Conservation (phyloP, 2,797 vertebrate species). For the Serranus cabrilla region DNA sequence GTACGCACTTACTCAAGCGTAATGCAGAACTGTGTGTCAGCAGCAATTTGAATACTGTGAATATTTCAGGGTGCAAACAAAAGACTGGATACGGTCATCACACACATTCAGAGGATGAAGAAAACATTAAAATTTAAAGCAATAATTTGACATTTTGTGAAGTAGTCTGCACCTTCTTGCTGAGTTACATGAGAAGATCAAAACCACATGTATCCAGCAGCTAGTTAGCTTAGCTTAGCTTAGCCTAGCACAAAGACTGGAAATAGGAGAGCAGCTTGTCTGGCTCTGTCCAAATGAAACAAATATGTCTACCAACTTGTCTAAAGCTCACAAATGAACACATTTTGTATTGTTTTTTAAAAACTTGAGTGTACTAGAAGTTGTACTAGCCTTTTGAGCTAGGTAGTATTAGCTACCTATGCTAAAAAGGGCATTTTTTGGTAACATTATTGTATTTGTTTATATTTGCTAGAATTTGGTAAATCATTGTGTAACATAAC, state of each 20-base stretch:
- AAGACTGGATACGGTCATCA: background rate
- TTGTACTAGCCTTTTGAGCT: no score
- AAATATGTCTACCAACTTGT: background rate
- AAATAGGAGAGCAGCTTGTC: background rate
- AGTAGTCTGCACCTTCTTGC: no score
- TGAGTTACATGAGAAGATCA: background rate
- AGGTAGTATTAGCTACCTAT: no score
- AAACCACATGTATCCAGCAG: background rate
- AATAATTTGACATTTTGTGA: background rate
- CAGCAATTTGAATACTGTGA: slow-evolving; percentile 16
- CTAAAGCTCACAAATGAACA: no score
- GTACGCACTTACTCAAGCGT: slow-evolving; percentile 7
- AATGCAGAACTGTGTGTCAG: background rate
- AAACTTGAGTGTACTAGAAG: no score
- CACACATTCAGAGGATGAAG: background rate
- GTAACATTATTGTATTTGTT: no score
- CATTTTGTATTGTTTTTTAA: no score
- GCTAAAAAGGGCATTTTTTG: no score
- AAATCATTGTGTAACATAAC: no score
- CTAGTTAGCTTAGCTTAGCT: background rate
- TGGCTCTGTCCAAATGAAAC: background rate
- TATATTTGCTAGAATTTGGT: no score
- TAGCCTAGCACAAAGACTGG: background rate
- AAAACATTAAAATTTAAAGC: background rate
- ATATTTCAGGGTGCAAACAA: background rate